Evolutionary conservation across 1,140 invertebrate genomes (phyloP), one percentile per base, ranked within the genome.

Genomic region (Asobara japonica): DNA sequence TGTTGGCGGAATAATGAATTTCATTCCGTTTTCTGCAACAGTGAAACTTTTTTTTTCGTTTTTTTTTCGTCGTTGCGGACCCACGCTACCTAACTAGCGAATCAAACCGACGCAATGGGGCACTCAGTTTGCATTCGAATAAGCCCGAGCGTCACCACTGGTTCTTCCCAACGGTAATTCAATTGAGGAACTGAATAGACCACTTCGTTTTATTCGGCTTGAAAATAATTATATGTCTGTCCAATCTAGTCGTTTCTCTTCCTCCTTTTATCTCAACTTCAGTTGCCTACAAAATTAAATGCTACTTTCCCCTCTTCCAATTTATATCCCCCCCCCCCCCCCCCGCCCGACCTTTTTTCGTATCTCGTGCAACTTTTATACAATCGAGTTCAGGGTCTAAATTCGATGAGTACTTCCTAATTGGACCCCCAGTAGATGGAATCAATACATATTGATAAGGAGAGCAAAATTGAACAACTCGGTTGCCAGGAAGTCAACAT

Each of bases 211-310:
- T 51, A 66, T 72, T 60, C 41, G 8, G 27, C n/a, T 22, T 41
- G 31, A 31, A 72, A 72, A 60, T 72, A 72, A 72, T 72, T 72
- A 72, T 66, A 61, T 51, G 16, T 72, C 25, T n/a, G 30, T 64
- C 31, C 51, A 60, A 56, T 38, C 31, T 36, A n/a, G 20, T 22
- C 64, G 33, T 66, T 41, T 66, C 64, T 66, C 64, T 66, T 38
- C 64, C 33, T 66, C 7, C 31, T 38, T 22, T 41, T 38, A 16
- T 71, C 36, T 71, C 22, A 25, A 45, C 36, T 69, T 25, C 41
- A 36, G 56, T 69, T 61, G 20, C 51, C 56, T 27, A 27, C 56
- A 31, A 22, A 38, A 36, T 56, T 56, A 56, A 56, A 56, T 56
- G 51, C 22, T 56, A 56, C 51, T 56, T 56, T 56, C 51, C 22